Conservation (phyloP, 2,113 vertebrate genomes). For the Potamarius usumacintae region DNA sequence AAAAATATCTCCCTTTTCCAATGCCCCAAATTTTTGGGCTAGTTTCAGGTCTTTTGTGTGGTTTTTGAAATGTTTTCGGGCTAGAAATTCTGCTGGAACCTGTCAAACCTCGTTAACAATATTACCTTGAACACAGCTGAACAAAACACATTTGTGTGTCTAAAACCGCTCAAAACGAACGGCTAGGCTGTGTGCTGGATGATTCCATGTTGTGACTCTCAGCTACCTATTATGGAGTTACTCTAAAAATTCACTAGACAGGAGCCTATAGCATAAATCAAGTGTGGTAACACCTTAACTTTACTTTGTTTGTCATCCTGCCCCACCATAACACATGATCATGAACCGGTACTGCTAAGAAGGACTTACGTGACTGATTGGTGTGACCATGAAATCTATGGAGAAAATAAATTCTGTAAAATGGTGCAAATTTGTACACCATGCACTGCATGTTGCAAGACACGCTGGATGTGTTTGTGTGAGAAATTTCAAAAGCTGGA, state of each 20-base stretch:
- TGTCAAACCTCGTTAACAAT: background rate
- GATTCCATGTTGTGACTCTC: background rate
- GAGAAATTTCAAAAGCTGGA: background rate
- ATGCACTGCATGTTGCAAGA: constrained; percentile 5
- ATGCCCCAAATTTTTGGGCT: background rate
- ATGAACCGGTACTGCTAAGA: background rate
- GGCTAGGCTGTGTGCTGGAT: background rate
- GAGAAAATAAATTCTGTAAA: constrained; percentile 11
- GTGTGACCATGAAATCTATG: constrained; percentile 20
- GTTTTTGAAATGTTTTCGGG: background rate
- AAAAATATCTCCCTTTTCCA: background rate
- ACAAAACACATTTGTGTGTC: background rate
- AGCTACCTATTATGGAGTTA: background rate
- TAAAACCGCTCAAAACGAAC: background rate
- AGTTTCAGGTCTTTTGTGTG: constrained; percentile 17
- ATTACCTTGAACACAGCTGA: background rate
- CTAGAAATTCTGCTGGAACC: background rate
- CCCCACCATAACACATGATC: background rate
- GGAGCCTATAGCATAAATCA: background rate
- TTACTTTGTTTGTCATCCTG: background rate
- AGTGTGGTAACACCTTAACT: background rate
- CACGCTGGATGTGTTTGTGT: background rate
- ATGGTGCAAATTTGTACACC: constrained; percentile 2
- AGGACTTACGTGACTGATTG: constrained; percentile 10
- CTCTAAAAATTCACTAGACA: background rate